Base-by-base conservation (phyloP, 1,140 invertebrate species). In the Drosophila ananassae region DNA sequence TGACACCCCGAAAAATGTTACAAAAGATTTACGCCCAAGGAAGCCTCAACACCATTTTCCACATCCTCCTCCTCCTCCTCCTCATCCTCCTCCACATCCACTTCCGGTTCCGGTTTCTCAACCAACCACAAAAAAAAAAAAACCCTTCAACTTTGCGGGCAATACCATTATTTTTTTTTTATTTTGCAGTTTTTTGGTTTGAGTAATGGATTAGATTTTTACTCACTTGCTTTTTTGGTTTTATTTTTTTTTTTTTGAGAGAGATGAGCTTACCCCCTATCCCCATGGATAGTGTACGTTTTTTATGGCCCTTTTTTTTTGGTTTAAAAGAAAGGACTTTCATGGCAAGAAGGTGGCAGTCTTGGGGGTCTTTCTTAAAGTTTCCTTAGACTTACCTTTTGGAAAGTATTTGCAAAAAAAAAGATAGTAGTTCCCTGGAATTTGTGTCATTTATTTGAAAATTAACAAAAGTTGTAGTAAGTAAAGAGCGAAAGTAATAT, bases 161-260 rank as follows among this genome's bases (percentile, higher is more conserved):
- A 34, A 59, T 55, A 51, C 72, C 80, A 77, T 84, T 84, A 80
- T 68, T 77, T 80, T 79, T 79, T 73, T 66, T 62, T 60, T 51
- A 6, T 37, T 37, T 12, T 4, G 17, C 17, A 0, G 2, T 62
- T 81, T 85, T 60, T 61, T 75, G 81, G 81, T 85, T 87, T 85
- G 81, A 85, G 81, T 85, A 85, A 85, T 85, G 81, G 81, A 85
- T 85, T 85, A 85, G 82, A 85, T 85, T 85, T 87, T 87, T 85
- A 85, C 81, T 75, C 71, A 75, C 81, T 85, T 78, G 82, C 85
- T 46, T 52, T 32, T 13, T 24, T 46, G 17, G 17, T 17, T 17
- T 17, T 17, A 17, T 52, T 30, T 13, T 22, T 9, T 48, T 4
- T 28, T 22, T 9, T 48, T 4, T 28, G 25, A 28, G 25, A 17